These are phyloP conservation scores for Pasiphila rectangulata DNA, from an alignment of 2,888 invertebrate species.

Conservation along the genomic window DNA sequence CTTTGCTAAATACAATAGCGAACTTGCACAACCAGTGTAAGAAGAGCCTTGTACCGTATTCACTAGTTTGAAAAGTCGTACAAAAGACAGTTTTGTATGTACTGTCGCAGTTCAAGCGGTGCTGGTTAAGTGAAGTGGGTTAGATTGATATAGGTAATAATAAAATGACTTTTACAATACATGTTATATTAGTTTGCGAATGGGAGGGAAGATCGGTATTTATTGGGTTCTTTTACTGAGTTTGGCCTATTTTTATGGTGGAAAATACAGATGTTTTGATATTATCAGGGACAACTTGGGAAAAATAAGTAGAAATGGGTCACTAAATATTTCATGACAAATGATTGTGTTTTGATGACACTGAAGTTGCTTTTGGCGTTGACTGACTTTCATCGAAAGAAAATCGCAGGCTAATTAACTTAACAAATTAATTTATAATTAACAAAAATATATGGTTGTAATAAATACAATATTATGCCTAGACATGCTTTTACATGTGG, in stretches of 20 bases:
- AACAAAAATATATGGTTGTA: too few species aligned
- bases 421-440: too few species aligned
- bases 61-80: slow-evolving; percentile 13
- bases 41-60: slow-evolving; percentile 28
- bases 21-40: slow-evolving; percentile 38
- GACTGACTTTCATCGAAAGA: too few species aligned
- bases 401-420: too few species aligned
- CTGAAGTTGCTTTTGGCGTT: not conserved
- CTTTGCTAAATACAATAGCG: slow-evolving; percentile 36
- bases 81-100: slow-evolving; percentile 19
- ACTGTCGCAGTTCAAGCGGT: slow-evolving; percentile 30
- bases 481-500: too few species aligned
- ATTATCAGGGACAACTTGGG: not conserved
- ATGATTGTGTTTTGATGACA: not conserved
- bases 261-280: slow-evolving; percentile 5
- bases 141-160: slow-evolving; percentile 44
- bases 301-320: not conserved
- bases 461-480: too few species aligned
- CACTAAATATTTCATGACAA: not conserved
- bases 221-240: slow-evolving; percentile 14
- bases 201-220: slow-evolving; percentile 10
- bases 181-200: slow-evolving; percentile 29
- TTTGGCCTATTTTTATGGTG: slow-evolving; percentile 1
- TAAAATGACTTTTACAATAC: slow-evolving; percentile 48
- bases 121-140: slow-evolving; percentile 31